Evolutionary conservation across 1,140 invertebrate species (phyloP).

Genomic region (Meloidogyne exigua): DNA sequence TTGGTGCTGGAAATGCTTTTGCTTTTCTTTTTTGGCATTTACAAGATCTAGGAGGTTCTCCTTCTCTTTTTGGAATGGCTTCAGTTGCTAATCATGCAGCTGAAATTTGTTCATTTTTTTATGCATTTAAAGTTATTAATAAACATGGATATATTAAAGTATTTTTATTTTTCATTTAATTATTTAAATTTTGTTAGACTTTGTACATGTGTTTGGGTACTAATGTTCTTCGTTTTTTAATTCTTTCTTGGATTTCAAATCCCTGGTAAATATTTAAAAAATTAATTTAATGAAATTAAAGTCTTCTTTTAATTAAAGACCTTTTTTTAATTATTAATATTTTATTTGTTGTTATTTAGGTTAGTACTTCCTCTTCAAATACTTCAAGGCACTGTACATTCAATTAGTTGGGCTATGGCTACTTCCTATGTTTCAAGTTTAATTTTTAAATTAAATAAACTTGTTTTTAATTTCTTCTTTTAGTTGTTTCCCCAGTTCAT

Average conservation of each 20-base stretch:
- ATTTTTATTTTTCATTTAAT: slow-evolving; percentile 1
- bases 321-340: too few relatives aligned
- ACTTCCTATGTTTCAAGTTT: slow-evolving; percentile 49
- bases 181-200: slow-evolving; percentile 31
- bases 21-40: slow-evolving; percentile 99
- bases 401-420: slow-evolving; percentile 45
- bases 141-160: slow-evolving; percentile 91
- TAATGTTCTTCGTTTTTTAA: slow-evolving; percentile 47
- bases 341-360: slow-evolving; percentile 22
- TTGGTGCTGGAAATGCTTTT: slow-evolving; percentile 97
- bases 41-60: slow-evolving; percentile 89
- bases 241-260: slow-evolving; percentile 51
- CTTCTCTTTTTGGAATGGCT: slow-evolving; percentile 93
- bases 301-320: too few relatives aligned
- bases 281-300: too few relatives aligned
- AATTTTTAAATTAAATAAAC: not conserved
- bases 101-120: slow-evolving; percentile 97
- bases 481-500: slow-evolving; percentile 44
- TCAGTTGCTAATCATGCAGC: slow-evolving; percentile 98
- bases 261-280: slow-evolving; percentile 24
- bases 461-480: not conserved
- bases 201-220: slow-evolving; percentile 47
- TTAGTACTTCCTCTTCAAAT: slow-evolving; percentile 48
- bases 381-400: slow-evolving; percentile 38
- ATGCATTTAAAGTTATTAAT: slow-evolving; percentile 88